These are phyloP conservation scores for Matsumurasca onukii DNA, from an alignment of 1,140 invertebrate species.

Conservation along the genomic window DNA sequence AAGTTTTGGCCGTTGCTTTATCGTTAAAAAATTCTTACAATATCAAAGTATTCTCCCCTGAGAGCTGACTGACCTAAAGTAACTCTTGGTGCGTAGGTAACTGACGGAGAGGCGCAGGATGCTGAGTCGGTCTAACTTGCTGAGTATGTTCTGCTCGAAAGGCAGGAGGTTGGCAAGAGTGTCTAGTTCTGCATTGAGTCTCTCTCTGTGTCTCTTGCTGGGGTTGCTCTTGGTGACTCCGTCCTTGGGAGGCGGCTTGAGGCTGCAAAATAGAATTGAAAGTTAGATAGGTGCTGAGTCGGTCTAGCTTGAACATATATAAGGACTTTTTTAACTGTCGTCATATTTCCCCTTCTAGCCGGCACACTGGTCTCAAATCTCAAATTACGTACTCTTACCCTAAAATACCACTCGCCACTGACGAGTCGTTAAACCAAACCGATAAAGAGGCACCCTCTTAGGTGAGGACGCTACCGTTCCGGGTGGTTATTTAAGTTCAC, in stretches of 20 bases:
- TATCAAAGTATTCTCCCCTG: too few relatives aligned
- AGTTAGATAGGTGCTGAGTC: constrained; percentile 20
- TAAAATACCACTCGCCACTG: too few relatives aligned
- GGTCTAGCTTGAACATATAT: background rate
- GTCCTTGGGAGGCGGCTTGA: constrained; percentile 94
- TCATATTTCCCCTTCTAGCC: background rate
- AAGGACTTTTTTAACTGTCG: background rate
- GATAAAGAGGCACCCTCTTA: background rate
- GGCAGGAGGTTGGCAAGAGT: constrained; percentile 96
- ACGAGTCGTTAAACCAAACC: too few relatives aligned
- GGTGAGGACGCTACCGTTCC: background rate
- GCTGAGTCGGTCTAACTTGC: constrained; percentile 96
- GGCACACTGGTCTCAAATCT: background rate
- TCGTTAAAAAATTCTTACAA: too few relatives aligned
- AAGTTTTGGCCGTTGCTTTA: too few relatives aligned
- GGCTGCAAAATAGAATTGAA: constrained; percentile 67
- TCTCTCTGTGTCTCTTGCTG: constrained; percentile 95
- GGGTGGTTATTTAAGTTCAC: constrained; percentile 7
- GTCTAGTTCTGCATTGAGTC: constrained; percentile 97
- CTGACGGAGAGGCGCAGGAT: constrained; percentile 96
- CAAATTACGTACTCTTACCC: background rate
- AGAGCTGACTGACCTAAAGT: constrained; percentile 60
- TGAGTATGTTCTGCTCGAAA: constrained; percentile 97
- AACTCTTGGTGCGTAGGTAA: constrained; percentile 97
- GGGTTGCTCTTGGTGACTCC: constrained; percentile 98